Conservation (phyloP, 1,140 invertebrate genomes). For the Platorchestia sp. region DNA sequence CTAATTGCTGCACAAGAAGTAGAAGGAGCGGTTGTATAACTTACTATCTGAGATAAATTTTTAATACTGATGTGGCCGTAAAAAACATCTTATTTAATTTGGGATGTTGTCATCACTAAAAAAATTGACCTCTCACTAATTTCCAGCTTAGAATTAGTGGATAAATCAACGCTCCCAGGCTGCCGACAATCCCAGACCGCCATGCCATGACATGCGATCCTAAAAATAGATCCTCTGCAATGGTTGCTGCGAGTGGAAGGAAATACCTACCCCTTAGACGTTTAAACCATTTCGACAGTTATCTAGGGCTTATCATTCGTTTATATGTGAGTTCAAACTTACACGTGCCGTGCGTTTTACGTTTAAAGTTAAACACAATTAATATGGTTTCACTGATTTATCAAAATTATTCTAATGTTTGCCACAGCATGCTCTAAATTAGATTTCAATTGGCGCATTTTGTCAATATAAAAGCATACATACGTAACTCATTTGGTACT, state of each 20-base stretch:
- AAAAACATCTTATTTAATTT: not conserved
- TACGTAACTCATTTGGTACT: no score
- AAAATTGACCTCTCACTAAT: not conserved
- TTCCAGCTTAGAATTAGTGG: not conserved
- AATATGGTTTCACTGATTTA: not conserved
- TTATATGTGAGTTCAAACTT: not conserved
- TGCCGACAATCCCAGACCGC: not conserved
- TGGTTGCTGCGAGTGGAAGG: not conserved
- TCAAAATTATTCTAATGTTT: not conserved
- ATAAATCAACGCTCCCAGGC: not conserved
- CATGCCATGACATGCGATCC: not conserved
- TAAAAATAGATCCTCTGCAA: conserved; percentile 15
- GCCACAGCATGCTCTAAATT: not conserved
- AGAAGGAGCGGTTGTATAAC: not conserved
- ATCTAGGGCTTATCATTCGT: not conserved
- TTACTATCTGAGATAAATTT: not conserved
- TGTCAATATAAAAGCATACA: no score
- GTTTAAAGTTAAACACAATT: not conserved
- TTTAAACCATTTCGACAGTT: not conserved
- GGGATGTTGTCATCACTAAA: not conserved
- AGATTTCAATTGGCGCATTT: no score
- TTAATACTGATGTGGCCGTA: not conserved
- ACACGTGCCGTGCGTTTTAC: not conserved
- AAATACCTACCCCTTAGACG: not conserved
- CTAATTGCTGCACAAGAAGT: not conserved